These are phyloP conservation scores for Myodes glareolus DNA, from an alignment of 2,113 vertebrate species.

Conservation along the genomic window DNA sequence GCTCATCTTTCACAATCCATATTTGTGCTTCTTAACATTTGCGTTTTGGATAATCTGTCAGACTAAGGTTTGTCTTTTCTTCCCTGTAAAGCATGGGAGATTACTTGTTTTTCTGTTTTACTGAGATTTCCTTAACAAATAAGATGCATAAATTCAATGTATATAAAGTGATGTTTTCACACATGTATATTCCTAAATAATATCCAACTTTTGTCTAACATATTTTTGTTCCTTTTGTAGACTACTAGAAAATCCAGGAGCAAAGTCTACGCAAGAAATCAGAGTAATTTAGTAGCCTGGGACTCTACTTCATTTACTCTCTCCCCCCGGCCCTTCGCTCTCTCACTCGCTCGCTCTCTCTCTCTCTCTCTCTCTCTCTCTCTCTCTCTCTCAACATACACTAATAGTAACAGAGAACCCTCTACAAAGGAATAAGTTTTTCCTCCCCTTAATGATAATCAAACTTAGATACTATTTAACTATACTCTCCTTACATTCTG, in stretches of 20 bases:
- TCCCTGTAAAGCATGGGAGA: background rate
- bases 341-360: too few species aligned
- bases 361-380: background rate
- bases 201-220: background rate
- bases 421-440: background rate
- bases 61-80: background rate
- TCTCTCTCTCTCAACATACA: background rate
- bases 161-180: background rate
- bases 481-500: background rate
- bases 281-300: background rate
- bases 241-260: background rate
- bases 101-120: background rate
- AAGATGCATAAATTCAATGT: background rate
- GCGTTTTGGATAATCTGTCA: background rate
- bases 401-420: background rate
- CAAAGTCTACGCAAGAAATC: background rate
- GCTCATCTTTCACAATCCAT: background rate
- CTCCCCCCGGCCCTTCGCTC: background rate
- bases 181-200: background rate
- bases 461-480: background rate
- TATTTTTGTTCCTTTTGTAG: background rate
- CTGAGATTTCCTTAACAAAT: background rate
- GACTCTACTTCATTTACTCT: background rate
- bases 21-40: slow-evolving; percentile 25
- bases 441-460: background rate